Percentiles rank a stretch among this genome's conserved stretches.
phyloP scores from a whole-genome alignment of 2,113 vertebrate species.

The Muscicapa adusta region DNA sequence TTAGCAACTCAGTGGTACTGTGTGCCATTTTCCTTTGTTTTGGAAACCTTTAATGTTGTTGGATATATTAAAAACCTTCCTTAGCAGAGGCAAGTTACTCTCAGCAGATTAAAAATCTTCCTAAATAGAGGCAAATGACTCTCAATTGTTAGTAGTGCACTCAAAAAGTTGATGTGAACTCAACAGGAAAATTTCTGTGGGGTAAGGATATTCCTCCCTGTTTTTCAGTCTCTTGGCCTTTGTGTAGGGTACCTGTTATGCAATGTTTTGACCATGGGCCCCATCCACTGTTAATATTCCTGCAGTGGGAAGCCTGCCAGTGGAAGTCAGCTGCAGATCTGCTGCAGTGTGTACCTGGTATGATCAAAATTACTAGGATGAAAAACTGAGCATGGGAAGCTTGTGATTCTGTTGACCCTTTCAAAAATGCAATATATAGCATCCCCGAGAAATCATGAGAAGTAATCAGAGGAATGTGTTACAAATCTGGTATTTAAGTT shows the following conservation, averaged over 20 bases:
- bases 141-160: neutral
- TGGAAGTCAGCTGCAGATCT: neutral
- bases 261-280: neutral
- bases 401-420: slow-evolving; percentile 31
- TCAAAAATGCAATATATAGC: neutral
- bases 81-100: neutral
- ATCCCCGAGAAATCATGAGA: neutral
- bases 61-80: neutral
- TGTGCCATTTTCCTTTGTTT: neutral
- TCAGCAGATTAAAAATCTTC: neutral
- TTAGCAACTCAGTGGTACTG: neutral
- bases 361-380: neutral
- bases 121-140: neutral
- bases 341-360: neutral
- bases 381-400: neutral
- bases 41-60: neutral
- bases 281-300: neutral
- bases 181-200: neutral
- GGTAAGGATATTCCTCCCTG: neutral
- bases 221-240: neutral
- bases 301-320: neutral
- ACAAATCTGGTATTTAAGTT: slow-evolving; percentile 51
- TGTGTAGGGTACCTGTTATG: neutral
- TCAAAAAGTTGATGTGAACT: neutral
- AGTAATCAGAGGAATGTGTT: slow-evolving; percentile 42